A percentile compares a stretch with the other conserved stretches of the same genome.
These are phyloP conservation scores for Pteronotus mesoamericanus DNA, from an alignment of 2,797 vertebrate species.

Conservation along the genomic window DNA sequence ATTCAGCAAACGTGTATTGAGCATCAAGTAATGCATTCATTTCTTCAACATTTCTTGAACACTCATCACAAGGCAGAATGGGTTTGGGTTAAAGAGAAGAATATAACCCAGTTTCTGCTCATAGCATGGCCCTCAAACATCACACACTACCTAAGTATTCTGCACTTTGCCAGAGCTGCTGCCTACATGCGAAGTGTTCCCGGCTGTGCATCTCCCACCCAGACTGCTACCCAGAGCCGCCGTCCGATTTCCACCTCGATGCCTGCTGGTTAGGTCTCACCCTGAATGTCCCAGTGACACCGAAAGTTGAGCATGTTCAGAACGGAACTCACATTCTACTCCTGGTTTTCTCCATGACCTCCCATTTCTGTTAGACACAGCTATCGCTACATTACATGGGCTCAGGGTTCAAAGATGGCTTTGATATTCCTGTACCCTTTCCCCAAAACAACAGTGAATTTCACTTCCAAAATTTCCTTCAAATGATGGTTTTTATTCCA, in stretches of 20 bases:
- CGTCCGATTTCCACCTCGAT: neutral
- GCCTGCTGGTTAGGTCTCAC: no score
- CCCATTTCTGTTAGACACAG: neutral
- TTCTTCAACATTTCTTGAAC: neutral
- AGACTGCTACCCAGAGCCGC: neutral
- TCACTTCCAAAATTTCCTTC: neutral
- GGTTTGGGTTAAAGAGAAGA: neutral
- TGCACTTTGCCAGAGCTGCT: neutral
- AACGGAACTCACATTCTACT: neutral
- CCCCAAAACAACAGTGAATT: neutral
- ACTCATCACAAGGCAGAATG: neutral
- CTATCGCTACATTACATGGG: neutral
- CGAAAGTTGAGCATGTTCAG: neutral
- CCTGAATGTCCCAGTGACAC: neutral
- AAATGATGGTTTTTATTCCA: neutral
- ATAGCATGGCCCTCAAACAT: neutral
- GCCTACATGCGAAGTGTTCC: neutral
- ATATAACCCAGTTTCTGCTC: neutral
- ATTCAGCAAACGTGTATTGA: neutral
- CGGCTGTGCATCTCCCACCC: neutral
- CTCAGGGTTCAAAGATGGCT: neutral
- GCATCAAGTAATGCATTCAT: neutral
- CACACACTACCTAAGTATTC: neutral
- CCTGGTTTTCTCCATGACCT: neutral
- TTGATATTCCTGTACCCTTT: neutral